Conservation (phyloP, 1,140 invertebrate species). For the Habropoda laboriosa region DNA sequence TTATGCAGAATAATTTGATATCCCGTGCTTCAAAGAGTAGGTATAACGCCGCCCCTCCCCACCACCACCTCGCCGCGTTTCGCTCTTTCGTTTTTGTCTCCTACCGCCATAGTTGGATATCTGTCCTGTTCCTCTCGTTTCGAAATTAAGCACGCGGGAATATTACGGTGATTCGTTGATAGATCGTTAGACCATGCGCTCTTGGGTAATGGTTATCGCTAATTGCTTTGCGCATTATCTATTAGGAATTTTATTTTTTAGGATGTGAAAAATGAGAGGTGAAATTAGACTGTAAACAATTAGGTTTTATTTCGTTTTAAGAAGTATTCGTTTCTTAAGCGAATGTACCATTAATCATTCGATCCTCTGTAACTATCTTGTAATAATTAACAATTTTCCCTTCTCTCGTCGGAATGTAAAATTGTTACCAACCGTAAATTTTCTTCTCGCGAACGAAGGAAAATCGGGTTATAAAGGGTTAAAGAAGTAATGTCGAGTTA, state of each 20-base stretch:
- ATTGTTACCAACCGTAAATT: too few relatives aligned
- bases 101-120: not conserved
- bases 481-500: too few relatives aligned
- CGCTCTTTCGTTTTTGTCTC: slow-evolving; percentile 12
- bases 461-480: too few relatives aligned
- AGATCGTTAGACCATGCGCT: not conserved
- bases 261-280: too few relatives aligned
- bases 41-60: slow-evolving; percentile 15
- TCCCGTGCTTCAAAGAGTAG: slow-evolving; percentile 58
- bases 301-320: too few relatives aligned
- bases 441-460: too few relatives aligned
- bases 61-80: not conserved
- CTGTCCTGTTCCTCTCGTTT: not conserved
- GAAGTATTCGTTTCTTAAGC: too few relatives aligned
- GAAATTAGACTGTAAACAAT: too few relatives aligned
- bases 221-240: not conserved
- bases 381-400: too few relatives aligned
- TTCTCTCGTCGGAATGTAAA: too few relatives aligned
- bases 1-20: slow-evolving; percentile 68
- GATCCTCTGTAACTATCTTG: too few relatives aligned
- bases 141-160: not conserved
- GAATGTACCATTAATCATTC: too few relatives aligned
- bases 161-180: not conserved
- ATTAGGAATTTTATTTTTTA: not conserved
- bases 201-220: not conserved